Evolutionary conservation across 2,797 vertebrate genomes (phyloP).

Genomic region (Tapera naevia): DNA sequence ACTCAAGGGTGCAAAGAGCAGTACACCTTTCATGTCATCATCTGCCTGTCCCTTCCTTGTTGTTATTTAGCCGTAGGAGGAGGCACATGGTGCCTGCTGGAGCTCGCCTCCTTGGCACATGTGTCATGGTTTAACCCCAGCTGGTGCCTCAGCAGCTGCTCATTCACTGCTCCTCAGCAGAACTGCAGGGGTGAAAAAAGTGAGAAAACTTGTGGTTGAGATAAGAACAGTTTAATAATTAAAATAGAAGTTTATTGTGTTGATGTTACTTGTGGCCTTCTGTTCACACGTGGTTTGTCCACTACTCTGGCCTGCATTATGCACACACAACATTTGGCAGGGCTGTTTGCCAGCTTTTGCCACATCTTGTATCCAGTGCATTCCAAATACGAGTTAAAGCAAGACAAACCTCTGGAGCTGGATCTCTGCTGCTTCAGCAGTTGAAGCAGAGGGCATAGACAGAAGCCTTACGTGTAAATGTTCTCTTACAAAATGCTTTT

Average conservation of each 20-base stretch:
- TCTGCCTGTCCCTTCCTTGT: too few species aligned
- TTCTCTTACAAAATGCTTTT: neutral
- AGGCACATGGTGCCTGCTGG: too few species aligned
- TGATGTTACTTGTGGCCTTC: neutral
- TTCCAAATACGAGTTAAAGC: accelerated
- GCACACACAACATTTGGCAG: accelerated
- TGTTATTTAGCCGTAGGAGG: too few species aligned
- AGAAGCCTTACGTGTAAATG: neutral
- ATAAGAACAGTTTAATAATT: too few species aligned
- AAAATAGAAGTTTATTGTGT: neutral
- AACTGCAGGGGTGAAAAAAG: too few species aligned
- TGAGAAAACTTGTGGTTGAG: too few species aligned
- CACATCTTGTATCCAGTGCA: neutral
- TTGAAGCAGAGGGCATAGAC: neutral
- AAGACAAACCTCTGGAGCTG: neutral
- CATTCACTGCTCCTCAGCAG: too few species aligned
- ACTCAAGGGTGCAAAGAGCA: too few species aligned
- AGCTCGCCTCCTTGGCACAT: too few species aligned
- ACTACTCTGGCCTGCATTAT: accelerated
- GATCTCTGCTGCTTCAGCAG: neutral
- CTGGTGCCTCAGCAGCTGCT: too few species aligned
- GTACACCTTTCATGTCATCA: too few species aligned
- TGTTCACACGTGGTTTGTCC: neutral
- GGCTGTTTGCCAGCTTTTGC: neutral
- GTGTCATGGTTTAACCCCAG: too few species aligned